Evolutionary conservation across 53 echinoderm and acorn worm species (phyloP).

Genomic region (Echinometra lucunter): DNA sequence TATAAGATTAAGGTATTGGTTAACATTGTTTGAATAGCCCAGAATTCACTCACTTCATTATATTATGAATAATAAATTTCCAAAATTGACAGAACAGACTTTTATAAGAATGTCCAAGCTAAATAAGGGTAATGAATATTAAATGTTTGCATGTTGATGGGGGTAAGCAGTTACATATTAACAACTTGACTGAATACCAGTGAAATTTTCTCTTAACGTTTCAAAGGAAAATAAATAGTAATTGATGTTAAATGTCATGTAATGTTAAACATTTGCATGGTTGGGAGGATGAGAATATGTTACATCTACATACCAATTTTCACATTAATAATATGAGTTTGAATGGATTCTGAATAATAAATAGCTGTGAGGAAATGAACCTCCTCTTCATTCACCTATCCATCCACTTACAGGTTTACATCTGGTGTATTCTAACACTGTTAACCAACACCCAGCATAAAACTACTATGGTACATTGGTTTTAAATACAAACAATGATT

Average conservation of each 20-base stretch:
- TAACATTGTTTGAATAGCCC: conserved; percentile 33
- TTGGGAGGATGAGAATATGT: no score
- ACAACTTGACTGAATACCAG: neutral
- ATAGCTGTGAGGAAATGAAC: no score
- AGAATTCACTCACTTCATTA: neutral
- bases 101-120: neutral
- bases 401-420: neutral
- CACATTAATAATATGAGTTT: no score
- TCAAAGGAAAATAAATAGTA: no score
- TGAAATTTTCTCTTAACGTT: neutral
- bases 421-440: conserved; percentile 11
- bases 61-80: neutral
- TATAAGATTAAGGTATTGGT: conserved; percentile 13
- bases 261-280: no score
- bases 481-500: conserved; percentile 52
- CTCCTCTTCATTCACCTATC: neutral
- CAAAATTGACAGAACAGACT: neutral
- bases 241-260: no score
- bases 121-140: neutral
- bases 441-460: conserved; percentile 15
- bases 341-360: no score
- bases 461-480: conserved; percentile 19
- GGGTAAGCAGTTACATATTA: no score
- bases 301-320: no score
- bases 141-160: no score